Evolutionary conservation across 2,888 invertebrate species (phyloP).

Genomic region (Erpobdella octoculata): DNA sequence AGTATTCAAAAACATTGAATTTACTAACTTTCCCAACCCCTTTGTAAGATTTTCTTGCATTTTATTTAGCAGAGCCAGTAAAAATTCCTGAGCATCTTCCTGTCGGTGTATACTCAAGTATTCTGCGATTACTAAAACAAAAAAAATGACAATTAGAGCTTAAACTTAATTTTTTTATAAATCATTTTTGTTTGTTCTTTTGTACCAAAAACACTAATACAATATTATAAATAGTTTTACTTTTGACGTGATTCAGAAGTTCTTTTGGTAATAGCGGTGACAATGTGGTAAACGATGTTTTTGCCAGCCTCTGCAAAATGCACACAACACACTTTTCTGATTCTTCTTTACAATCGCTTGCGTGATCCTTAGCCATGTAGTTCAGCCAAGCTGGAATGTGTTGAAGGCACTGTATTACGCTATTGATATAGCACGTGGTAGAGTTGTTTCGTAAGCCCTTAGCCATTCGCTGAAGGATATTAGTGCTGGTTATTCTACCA

Average conservation of each 20-base stretch:
- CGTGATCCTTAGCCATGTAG: neutral
- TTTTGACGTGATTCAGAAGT: neutral
- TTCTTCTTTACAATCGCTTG: neutral
- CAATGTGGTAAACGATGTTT: neutral
- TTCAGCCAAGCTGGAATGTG: slow-evolving; percentile 12
- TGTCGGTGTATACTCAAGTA: slow-evolving; percentile 3
- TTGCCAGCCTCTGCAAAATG: neutral
- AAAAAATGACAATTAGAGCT: neutral
- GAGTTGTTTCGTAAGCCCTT: neutral
- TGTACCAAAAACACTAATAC: neutral
- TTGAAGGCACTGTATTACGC: slow-evolving; percentile 15
- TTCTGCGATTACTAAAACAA: neutral
- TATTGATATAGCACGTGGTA: slow-evolving; percentile 4
- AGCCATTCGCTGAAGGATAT: neutral
- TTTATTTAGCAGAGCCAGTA: neutral
- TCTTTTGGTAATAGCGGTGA: neutral
- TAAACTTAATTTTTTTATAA: neutral
- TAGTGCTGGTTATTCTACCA: neutral
- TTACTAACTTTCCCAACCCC: neutral
- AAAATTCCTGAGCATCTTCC: slow-evolving; percentile 23
- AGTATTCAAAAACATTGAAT: neutral
- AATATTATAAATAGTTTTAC: neutral
- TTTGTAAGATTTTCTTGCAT: neutral
- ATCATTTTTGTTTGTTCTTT: neutral
- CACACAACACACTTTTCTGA: neutral